Base-by-base conservation (phyloP, 2,113 vertebrate species). In the Scomber japonicus region DNA sequence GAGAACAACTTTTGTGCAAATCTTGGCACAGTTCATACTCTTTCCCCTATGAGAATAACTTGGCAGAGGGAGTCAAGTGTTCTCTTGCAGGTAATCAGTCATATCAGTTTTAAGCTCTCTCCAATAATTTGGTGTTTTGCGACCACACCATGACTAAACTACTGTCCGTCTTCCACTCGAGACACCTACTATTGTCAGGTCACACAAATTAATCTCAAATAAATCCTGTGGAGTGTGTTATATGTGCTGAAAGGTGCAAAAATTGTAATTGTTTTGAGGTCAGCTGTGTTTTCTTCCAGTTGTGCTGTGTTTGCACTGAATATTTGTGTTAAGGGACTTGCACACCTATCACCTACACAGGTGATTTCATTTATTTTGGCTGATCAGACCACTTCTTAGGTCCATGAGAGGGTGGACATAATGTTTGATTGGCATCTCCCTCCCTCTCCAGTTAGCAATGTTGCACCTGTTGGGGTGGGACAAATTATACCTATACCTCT, bases 1-100 rank as follows among this genome's bases (percentile, higher is more conserved):
- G 24, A 55, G 71, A 63, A 56, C 70, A 68, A 62, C 30, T 81
- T 82, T 75, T 76, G 81, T 87, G 67, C n/a, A 80, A 56, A 69
- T 71, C 78, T 2, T 81, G 70, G 71, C 70, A 83, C 24, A 31
- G 63, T 40, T 74, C 45, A 0, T 14, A 53, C 54, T 46, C 64
- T 65, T 72, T 31, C 27, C 2, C 68, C 63, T 71, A 67, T 78
- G 62, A 81, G 69, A 83, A 71, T 64, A 78, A 74, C 60, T 84
- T 14, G 2, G 64, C 53, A 69, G 50, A 73, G 40, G 56, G 54
- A 66, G 56, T 69, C 70, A 68, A 75, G 56, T 71, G 72, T 81
- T 80, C 72, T 76, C 46, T 76, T 35, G 69, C 55, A 80, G 78
- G 83, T 81, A 64, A 83, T 73, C 63, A 3, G 10, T 61, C 63